A percentile compares a stretch with the other conserved stretches of the same genome.
These are phyloP conservation scores for Lepidocyrtinus sp. DNA, from an alignment of 2,888 invertebrate genomes.

Conservation along the genomic window DNA sequence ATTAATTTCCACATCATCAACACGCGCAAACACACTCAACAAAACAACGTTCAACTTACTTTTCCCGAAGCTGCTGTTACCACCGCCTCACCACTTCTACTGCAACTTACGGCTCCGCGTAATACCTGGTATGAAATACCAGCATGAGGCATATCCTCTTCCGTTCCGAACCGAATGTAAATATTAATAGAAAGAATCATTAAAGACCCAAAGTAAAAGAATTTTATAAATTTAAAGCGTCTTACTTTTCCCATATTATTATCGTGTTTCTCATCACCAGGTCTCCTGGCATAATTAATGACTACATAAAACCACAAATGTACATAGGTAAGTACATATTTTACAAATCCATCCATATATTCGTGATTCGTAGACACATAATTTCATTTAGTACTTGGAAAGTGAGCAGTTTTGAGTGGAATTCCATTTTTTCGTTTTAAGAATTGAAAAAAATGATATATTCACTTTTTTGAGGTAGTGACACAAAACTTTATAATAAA, in stretches of 20 bases:
- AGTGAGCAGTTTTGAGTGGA: too few relatives aligned
- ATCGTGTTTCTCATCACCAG: slow-evolving; percentile 2
- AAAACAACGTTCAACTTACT: neutral
- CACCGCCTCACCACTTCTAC: neutral
- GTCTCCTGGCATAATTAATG: too few relatives aligned
- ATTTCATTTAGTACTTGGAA: too few relatives aligned
- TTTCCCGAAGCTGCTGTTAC: neutral
- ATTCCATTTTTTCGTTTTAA: too few relatives aligned
- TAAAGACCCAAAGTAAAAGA: neutral
- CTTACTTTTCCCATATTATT: slow-evolving; percentile 31
- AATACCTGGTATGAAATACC: slow-evolving; percentile 9
- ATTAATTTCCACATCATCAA: slow-evolving; percentile 63
- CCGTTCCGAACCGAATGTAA: slow-evolving; percentile 47
- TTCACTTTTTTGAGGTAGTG: too few relatives aligned
- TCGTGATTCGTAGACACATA: too few relatives aligned
- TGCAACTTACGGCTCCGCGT: neutral
- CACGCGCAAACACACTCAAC: slow-evolving; percentile 50
- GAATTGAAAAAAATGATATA: too few relatives aligned
- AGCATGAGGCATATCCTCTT: slow-evolving; percentile 62
- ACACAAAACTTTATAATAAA: too few relatives aligned
- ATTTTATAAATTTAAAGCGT: slow-evolving; percentile 12
- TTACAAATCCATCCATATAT: too few relatives aligned
- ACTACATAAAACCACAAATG: too few relatives aligned
- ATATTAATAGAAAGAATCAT: slow-evolving; percentile 24
- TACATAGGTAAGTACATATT: too few relatives aligned